Evolutionary conservation across 2,888 invertebrate genomes (phyloP).

Genomic region (Drosophila siamana): DNA sequence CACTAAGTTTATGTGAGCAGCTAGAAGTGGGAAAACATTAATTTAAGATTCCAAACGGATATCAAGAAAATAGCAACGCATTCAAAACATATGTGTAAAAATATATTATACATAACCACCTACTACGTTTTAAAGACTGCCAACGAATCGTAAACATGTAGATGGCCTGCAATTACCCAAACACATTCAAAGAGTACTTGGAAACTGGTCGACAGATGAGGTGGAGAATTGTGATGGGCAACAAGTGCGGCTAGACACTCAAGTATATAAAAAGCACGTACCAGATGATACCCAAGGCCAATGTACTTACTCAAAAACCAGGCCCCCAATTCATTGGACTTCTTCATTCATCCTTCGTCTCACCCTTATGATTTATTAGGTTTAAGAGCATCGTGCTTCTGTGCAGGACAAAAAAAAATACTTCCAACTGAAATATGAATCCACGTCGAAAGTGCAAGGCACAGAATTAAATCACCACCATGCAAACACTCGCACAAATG

Average conservation of each 20-base stretch:
- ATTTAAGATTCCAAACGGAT: conserved; percentile 46
- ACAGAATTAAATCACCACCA: conserved; percentile 28
- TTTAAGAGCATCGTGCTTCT: conserved; percentile 33
- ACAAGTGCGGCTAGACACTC: conserved; percentile 42
- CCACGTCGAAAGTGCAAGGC: conserved; percentile 13
- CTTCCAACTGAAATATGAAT: conserved; percentile 40
- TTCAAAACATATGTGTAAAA: conserved; percentile 5
- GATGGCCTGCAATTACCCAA: conserved; percentile 55
- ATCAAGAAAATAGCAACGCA: background rate
- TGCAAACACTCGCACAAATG: background rate
- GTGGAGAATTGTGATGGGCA: conserved; percentile 41
- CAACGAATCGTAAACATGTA: conserved; percentile 39
- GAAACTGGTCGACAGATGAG: conserved; percentile 6
- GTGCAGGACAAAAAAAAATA: conserved; percentile 11
- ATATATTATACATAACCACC: background rate
- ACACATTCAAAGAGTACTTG: conserved; percentile 19
- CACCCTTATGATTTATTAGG: conserved; percentile 62
- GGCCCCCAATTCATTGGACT: background rate
- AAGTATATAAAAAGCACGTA: conserved; percentile 8
- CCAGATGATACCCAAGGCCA: conserved; percentile 32
- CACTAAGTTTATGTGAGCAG: too few relatives aligned
- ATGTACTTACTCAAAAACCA: conserved; percentile 26
- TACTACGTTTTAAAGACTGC: conserved; percentile 26
- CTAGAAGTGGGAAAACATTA: conserved; percentile 34
- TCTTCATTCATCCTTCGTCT: conserved; percentile 9